Evolutionary conservation across 2,888 invertebrate species (phyloP), one percentile per base, ranked within the genome.

Genomic region (Ectobius pallidus): DNA sequence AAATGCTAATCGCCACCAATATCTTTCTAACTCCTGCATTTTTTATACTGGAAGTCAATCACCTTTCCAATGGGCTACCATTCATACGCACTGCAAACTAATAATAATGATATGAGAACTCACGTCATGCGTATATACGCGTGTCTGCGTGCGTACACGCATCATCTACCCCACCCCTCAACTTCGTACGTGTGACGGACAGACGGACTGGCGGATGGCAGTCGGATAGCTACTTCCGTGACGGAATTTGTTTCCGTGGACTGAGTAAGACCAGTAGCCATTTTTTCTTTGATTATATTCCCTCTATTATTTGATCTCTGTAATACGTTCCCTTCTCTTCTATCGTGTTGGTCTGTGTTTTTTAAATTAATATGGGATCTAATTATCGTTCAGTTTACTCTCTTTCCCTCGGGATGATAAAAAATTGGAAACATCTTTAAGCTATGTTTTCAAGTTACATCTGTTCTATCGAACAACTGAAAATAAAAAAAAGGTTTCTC

Each of bases 111-210:
- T 39, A 39, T 6, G 9, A 18, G 18, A 1, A 18, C 49, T 49
- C 25, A 25, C 52, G 52, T 52, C 25, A 22, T 52, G 22, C 52
- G 52, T 52, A 25, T n/a, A n/a, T 25, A 52, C 52, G 52, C 52
- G 52, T 52, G 52, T 25, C 52, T 25, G 52, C 52, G 52, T 52
- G 25, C 52, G 52, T 52, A 25, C 52, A 52, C 11, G 52, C 52
- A 52, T 52, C 22, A 3, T 22, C 22, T 14, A 1, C 52, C 52
- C 22, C 52, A 25, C 52, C 52, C 52, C 25, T 52, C 22, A 52
- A n/a, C n/a, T n/a, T n/a, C n/a, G n/a, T 52, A 52, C 52, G 52
- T 52, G 52, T 52, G 52, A 52, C 52, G 52, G 52, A 46, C 16
- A 18, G 46, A 16, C 6, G 18, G 46, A 46, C 46, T 52, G 52